A percentile compares a stretch with the other conserved stretches of the same genome.
These are phyloP conservation scores for Ypsolopha sequella DNA, from an alignment of 2,888 invertebrate species.

Conservation along the genomic window DNA sequence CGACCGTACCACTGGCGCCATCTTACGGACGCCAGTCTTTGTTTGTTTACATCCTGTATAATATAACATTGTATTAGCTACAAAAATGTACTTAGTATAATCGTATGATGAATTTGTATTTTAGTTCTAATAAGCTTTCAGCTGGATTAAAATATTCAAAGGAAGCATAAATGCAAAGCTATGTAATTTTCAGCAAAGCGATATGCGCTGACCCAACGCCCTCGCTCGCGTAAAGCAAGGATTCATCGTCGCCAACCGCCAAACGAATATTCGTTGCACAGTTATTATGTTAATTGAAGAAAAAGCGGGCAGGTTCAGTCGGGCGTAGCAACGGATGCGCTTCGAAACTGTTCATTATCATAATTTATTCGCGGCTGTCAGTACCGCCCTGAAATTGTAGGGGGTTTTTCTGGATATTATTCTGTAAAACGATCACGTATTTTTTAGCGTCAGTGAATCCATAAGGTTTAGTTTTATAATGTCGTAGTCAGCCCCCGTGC, in stretches of 20 bases:
- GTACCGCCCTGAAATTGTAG: constrained; percentile 62
- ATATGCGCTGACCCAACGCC: background rate
- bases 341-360: constrained; percentile 63
- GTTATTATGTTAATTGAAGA: constrained; percentile 58
- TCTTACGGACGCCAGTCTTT: background rate
- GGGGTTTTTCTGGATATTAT: constrained; percentile 50
- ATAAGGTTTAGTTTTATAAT: constrained; percentile 55
- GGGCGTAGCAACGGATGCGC: constrained; percentile 54
- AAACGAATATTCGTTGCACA: constrained; percentile 11
- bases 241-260: constrained; percentile 11
- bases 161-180: background rate
- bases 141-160: background rate
- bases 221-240: background rate
- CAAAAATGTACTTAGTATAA: background rate
- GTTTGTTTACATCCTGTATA: background rate
- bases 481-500: constrained; percentile 57
- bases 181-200: background rate
- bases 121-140: background rate
- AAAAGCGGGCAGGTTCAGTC: constrained; percentile 40
- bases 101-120: no score
- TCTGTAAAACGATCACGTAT: constrained; percentile 64
- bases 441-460: constrained; percentile 50
- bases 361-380: constrained; percentile 67
- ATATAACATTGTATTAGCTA: background rate
- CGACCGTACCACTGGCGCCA: background rate